Conservation (phyloP, 2,888 invertebrate genomes). For the Chesias legatella region DNA sequence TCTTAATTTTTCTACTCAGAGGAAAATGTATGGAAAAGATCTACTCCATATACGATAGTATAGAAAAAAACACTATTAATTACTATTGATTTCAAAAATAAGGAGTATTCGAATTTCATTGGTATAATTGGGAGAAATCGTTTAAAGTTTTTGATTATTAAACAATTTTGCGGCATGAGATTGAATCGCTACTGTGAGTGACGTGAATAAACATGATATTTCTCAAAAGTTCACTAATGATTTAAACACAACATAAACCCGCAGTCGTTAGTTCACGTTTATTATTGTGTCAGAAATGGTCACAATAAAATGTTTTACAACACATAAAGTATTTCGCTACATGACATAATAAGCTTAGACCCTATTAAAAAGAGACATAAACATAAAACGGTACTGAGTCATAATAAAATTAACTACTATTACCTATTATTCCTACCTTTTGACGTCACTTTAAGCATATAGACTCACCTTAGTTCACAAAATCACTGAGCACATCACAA, state of each 20-base stretch:
- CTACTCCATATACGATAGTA: no score
- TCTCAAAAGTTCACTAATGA: neutral
- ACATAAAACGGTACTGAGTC: slow-evolving; percentile 26
- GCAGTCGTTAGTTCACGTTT: slow-evolving; percentile 13
- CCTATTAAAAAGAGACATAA: slow-evolving; percentile 28
- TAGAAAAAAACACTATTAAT: no score
- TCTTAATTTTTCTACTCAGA: no score
- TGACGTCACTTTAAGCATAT: slow-evolving; percentile 2
- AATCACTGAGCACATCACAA: slow-evolving; percentile 35
- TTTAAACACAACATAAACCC: slow-evolving; percentile 4
- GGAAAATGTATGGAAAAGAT: no score
- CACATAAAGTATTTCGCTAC: slow-evolving; percentile 29
- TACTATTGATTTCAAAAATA: no score
- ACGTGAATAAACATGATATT: no score
- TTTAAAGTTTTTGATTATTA: no score
- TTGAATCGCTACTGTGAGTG: no score
- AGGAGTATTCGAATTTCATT: no score
- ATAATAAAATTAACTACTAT: slow-evolving; percentile 15
- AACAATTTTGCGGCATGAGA: no score
- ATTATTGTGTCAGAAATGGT: slow-evolving; percentile 15
- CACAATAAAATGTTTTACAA: slow-evolving; percentile 25
- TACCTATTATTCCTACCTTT: slow-evolving; percentile 5
- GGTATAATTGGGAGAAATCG: no score
- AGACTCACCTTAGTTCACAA: slow-evolving; percentile 34
- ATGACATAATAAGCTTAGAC: slow-evolving; percentile 28